Percentiles rank a stretch among this genome's conserved stretches.
Conservation (phyloP, 2,888 invertebrate species). For the Rhabditoides inermis region DNA sequence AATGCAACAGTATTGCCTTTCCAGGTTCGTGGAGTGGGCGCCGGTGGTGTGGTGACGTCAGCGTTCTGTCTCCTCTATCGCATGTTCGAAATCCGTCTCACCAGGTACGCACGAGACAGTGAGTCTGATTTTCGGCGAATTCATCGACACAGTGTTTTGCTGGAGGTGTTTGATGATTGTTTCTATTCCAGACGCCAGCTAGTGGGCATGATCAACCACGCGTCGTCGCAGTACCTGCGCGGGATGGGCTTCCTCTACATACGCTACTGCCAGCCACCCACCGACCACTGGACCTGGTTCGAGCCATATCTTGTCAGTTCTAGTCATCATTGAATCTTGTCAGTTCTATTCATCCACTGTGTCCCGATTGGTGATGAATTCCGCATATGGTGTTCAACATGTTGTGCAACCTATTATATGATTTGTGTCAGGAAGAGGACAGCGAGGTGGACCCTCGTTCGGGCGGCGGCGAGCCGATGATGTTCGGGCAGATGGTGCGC, state of each 20-base stretch:
- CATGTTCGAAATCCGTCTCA: slow-evolving; percentile 85
- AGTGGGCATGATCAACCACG: slow-evolving; percentile 84
- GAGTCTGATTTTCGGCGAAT: neutral
- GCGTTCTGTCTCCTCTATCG: slow-evolving; percentile 98
- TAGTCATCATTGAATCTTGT: too few relatives aligned
- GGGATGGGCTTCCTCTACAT: slow-evolving; percentile 68
- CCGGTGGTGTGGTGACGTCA: slow-evolving; percentile 98
- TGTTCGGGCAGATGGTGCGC: slow-evolving; percentile 68
- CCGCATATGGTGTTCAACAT: neutral
- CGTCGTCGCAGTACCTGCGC: slow-evolving; percentile 92
- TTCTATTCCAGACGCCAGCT: slow-evolving; percentile 71
- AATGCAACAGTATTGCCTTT: neutral
- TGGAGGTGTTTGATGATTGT: neutral
- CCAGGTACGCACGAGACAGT: slow-evolving; percentile 56
- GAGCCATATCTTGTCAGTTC: slow-evolving; percentile 72
- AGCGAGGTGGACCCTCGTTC: slow-evolving; percentile 84
- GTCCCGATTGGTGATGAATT: neutral
- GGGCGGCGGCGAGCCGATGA: slow-evolving; percentile 85
- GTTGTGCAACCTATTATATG: neutral
- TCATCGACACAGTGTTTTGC: neutral
- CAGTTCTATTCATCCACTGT: slow-evolving; percentile 7
- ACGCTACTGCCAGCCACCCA: slow-evolving; percentile 88
- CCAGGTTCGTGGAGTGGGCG: slow-evolving; percentile 91
- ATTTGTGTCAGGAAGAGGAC: slow-evolving; percentile 40
- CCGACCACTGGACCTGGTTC: slow-evolving; percentile 91